Evolutionary conservation across 2,797 vertebrate species (phyloP), one percentile per base, ranked within the genome.

Genomic region (Hoplostethus mediterraneus): DNA sequence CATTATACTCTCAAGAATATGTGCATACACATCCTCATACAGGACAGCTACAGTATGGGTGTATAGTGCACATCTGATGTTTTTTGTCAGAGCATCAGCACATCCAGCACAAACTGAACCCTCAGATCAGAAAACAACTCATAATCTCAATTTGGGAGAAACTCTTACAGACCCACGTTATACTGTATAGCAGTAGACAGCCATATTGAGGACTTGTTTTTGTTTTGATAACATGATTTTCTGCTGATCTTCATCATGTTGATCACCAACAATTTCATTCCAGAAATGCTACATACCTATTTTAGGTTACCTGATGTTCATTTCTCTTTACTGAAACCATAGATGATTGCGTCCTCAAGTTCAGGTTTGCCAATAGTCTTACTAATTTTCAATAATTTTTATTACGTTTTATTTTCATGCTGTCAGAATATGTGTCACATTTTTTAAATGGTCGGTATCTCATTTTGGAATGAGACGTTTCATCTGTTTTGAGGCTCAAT

Each of bases 1-100:
- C 80, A 73, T 75, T 69, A 81, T 82, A 90, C 88, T 86, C 75
- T 82, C 80, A 62, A 73, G 75, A 63, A 76, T 16, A 73, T 72
- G 76, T 17, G 62, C 72, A 76, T 80, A 77, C 75, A 83, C 83
- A 65, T 69, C 44, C 79, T 61, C 63, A 63, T 60, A 70, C 62
- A 66, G 71, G 80, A 64, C 75, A 67, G 80, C 77, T 80, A 77
- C 77, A 75, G 73, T 45, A 55, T 71, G 84, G 77, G 71, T 73
- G 85, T 61, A 76, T 82, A 86, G 58, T 62, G 77, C 67, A 70
- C 58, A 74, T 76, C 62, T 8, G 65, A 52, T 59, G 14, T 62
- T 63, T 65, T 40, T 56, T 28, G 51, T 81, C 44, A 77, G 72
- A 83, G 21, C 62, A 40, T 86, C 55, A 71, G 63, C 79, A 73